Percentiles rank a stretch among this genome's conserved stretches.
phyloP scores from a whole-genome alignment of 2,113 vertebrate genomes.

The Illadopsis cleaveri region DNA sequence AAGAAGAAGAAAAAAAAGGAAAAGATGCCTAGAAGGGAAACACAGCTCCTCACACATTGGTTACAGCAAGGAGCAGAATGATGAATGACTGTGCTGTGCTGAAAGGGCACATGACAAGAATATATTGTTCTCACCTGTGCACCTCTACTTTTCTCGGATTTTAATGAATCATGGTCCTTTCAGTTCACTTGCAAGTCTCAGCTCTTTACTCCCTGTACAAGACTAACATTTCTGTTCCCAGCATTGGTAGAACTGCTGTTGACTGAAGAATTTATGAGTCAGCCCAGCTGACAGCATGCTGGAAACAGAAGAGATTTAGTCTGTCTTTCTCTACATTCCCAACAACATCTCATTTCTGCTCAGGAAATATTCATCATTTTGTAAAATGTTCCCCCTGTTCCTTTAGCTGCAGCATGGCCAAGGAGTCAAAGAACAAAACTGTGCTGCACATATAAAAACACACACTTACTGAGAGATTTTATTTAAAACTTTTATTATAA shows the following conservation, averaged over 20 bases:
- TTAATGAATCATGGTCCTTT: constrained; percentile 22
- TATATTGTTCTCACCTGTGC: constrained; percentile 41
- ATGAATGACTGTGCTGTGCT: constrained; percentile 28
- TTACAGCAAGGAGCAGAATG: constrained; percentile 9
- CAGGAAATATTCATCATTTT: constrained; percentile 56
- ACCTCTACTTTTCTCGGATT: background rate
- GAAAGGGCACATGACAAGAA: constrained; percentile 23
- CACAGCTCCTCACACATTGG: constrained; percentile 27
- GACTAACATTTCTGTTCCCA: constrained; percentile 15
- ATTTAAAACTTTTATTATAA: constrained; percentile 34
- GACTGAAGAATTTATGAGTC: constrained; percentile 63
- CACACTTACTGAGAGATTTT: background rate
- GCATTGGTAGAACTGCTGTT: constrained; percentile 3
- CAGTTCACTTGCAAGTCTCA: constrained; percentile 9
- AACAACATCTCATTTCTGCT: constrained; percentile 49
- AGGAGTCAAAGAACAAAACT: background rate
- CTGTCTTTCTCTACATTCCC: constrained; percentile 24
- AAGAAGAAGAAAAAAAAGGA: background rate
- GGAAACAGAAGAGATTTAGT: constrained; percentile 48
- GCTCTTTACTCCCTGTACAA: background rate
- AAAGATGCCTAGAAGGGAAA: constrained; percentile 39
- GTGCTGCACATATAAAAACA: background rate
- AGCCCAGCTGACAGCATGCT: constrained; percentile 24
- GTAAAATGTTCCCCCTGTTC: background rate
- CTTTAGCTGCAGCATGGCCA: background rate